Evolutionary conservation across 2,888 invertebrate genomes (phyloP).

Genomic region (Brachynemurus nebulosus): DNA sequence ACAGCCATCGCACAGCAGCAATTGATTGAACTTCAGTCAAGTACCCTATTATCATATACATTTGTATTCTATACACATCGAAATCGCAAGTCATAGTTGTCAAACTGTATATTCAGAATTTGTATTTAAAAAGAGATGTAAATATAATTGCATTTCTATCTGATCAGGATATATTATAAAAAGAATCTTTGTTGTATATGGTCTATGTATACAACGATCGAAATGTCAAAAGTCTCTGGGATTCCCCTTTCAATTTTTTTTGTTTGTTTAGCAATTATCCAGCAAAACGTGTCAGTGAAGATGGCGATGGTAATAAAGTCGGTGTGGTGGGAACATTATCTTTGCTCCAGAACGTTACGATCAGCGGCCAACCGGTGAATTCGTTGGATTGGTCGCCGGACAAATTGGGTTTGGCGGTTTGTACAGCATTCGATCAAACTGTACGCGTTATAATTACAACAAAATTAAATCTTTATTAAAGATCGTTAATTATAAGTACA

Average conservation of each 20-base stretch:
- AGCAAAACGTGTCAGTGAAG: conserved; percentile 52
- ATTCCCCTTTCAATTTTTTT: background rate
- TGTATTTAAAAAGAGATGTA: too few species aligned
- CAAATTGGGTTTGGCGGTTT: conserved; percentile 74
- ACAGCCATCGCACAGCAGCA: conserved; percentile 88
- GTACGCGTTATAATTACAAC: conserved; percentile 77
- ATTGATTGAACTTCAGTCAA: too few species aligned
- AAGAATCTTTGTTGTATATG: too few species aligned
- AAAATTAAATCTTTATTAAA: conserved; percentile 59
- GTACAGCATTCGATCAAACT: conserved; percentile 85
- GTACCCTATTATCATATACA: too few species aligned
- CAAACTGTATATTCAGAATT: too few species aligned
- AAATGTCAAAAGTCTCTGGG: too few species aligned
- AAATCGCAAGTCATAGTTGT: too few species aligned
- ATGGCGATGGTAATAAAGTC: conserved; percentile 51
- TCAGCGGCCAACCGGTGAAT: conserved; percentile 80
- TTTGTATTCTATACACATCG: too few species aligned
- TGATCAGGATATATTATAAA: too few species aligned
- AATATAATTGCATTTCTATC: too few species aligned
- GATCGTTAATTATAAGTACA: too few species aligned
- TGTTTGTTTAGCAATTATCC: conserved; percentile 57
- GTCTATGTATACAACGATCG: too few species aligned
- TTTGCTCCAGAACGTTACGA: conserved; percentile 62
- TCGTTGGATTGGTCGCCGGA: conserved; percentile 87
- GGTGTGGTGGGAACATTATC: conserved; percentile 67